phyloP scores from a whole-genome alignment of 2,888 invertebrate species.

The Eulithis testata region DNA sequence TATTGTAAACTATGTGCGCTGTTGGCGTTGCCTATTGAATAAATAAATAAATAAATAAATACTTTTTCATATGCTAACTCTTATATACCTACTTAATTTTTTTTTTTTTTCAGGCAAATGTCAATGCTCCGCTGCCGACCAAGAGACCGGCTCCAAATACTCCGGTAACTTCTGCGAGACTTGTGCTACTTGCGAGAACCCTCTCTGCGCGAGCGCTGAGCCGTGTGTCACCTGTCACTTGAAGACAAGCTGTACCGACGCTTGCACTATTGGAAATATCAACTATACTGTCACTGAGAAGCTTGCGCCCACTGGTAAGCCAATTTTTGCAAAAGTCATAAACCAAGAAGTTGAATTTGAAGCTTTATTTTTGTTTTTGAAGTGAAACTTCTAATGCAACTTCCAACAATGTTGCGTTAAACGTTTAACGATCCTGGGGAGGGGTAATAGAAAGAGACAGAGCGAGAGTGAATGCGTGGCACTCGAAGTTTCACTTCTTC shows the following conservation, averaged over 20 bases:
- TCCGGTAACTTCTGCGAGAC: constrained; percentile 81
- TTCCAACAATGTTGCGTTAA: too few species aligned
- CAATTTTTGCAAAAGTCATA: background rate
- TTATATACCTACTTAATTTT: background rate
- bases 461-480: too few species aligned
- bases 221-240: constrained; percentile 73
- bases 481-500: too few species aligned
- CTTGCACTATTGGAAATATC: constrained; percentile 61
- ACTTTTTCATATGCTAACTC: too few species aligned
- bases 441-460: too few species aligned
- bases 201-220: constrained; percentile 79
- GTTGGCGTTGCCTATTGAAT: too few species aligned
- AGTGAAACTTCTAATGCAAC: too few species aligned
- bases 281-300: constrained; percentile 70
- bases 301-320: constrained; percentile 47
- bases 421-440: too few species aligned
- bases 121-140: constrained; percentile 58
- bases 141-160: constrained; percentile 59
- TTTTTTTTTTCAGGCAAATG: constrained; percentile 63
- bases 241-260: constrained; percentile 62
- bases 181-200: constrained; percentile 77
- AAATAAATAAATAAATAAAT: too few species aligned
- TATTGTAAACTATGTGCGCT: too few species aligned
- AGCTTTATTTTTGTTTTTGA: too few species aligned
- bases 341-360: too few species aligned